phyloP scores from a whole-genome alignment of 2,113 vertebrate genomes.

The Agapornis roseicollis region DNA sequence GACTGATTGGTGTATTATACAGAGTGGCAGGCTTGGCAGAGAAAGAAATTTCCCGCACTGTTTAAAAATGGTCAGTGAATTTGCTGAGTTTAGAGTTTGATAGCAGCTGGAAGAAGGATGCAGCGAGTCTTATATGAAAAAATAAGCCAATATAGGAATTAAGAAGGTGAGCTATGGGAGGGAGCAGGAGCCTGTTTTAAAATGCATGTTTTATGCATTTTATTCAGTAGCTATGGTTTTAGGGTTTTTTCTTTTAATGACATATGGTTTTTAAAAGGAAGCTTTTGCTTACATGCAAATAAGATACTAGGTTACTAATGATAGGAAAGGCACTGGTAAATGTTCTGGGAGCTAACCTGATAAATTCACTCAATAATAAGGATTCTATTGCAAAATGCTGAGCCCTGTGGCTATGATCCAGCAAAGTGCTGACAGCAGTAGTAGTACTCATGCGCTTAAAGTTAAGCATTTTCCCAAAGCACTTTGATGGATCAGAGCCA shows the following conservation, averaged over 20 bases:
- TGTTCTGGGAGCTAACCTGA: not conserved
- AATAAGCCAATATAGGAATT: not conserved
- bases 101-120: not conserved
- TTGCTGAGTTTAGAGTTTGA: not conserved
- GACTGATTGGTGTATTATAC: conserved; percentile 16
- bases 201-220: not conserved
- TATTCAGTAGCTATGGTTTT: not conserved
- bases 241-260: not conserved
- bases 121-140: not conserved
- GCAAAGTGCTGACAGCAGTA: not conserved
- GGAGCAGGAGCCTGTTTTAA: not conserved
- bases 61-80: conserved; percentile 14
- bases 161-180: not conserved
- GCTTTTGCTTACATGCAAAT: conserved; percentile 46
- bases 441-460: not conserved
- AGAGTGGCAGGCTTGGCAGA: conserved; percentile 23
- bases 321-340: not conserved
- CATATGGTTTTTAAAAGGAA: conserved; percentile 1
- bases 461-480: conserved; percentile 6
- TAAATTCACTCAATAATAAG: not conserved
- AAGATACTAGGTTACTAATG: not conserved
- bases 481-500: not conserved
- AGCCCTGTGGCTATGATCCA: not conserved
- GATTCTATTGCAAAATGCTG: not conserved
- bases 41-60: conserved; percentile 13